These are phyloP conservation scores for Sciurus niger DNA, from an alignment of 2,113 vertebrate species.

Conservation along the genomic window DNA sequence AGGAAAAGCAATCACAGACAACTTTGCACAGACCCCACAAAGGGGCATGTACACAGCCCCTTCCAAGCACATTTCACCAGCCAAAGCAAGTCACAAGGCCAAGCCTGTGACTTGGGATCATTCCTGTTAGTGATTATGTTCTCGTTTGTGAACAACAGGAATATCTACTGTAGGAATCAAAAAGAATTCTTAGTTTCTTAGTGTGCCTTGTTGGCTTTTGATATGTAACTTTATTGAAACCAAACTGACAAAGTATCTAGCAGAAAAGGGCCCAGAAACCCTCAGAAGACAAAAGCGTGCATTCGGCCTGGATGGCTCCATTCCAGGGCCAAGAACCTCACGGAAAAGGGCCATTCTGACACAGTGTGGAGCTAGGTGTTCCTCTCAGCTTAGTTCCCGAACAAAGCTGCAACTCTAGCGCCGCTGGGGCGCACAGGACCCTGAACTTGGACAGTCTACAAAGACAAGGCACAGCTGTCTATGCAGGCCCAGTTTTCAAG, in stretches of 20 bases:
- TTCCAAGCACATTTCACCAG: background rate
- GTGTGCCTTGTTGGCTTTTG: background rate
- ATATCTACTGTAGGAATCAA: no score
- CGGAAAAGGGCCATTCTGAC: background rate
- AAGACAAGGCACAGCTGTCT: background rate
- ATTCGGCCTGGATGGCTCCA: background rate
- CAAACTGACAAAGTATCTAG: background rate
- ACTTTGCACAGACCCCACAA: no score
- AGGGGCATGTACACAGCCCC: background rate
- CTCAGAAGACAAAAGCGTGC: background rate
- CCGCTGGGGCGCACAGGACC: background rate
- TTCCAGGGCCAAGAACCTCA: background rate
- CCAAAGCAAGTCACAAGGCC: background rate
- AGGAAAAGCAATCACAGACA: background rate
- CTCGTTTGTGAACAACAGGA: background rate
- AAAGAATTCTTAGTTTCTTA: background rate
- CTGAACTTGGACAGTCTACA: background rate
- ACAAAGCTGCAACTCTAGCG: background rate
- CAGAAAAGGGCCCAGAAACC: background rate
- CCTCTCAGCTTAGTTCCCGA: background rate
- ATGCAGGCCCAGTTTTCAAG: background rate
- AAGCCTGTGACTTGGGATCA: background rate
- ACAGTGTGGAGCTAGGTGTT: fast-evolving
- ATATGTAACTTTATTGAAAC: background rate
- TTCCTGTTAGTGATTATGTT: background rate